These are phyloP conservation scores for Dolichomitus sp. DNA, from an alignment of 2,888 invertebrate species.

Conservation along the genomic window DNA sequence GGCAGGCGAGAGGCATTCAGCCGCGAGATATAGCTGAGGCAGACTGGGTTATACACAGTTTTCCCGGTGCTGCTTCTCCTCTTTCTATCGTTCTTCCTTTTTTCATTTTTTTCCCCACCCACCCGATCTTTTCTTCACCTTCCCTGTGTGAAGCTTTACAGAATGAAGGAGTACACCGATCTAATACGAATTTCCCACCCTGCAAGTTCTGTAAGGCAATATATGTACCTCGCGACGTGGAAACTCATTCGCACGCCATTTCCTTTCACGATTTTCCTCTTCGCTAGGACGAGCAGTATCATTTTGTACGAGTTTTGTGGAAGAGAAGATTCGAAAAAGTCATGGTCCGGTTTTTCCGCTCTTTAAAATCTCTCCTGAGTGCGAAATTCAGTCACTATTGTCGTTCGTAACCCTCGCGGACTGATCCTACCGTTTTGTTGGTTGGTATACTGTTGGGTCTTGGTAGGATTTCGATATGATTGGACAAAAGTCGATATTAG, in stretches of 20 bases:
- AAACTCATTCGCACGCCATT: slow-evolving; percentile 18
- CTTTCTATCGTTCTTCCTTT: slow-evolving; percentile 20
- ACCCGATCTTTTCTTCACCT: slow-evolving; percentile 5
- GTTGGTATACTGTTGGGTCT: no score
- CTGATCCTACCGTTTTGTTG: no score
- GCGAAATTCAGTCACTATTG: neutral
- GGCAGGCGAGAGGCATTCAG: slow-evolving; percentile 54
- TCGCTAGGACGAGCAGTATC: neutral
- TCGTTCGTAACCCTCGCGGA: no score
- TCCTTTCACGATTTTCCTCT: slow-evolving; percentile 19
- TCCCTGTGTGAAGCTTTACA: neutral
- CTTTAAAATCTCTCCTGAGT: neutral
- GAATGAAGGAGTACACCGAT: slow-evolving; percentile 17
- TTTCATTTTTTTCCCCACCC: neutral
- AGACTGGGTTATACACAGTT: slow-evolving; percentile 42
- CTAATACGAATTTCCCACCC: slow-evolving; percentile 42
- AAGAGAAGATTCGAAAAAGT: neutral
- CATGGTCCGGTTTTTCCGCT: neutral
- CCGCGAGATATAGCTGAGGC: slow-evolving; percentile 39
- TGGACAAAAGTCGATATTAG: no score
- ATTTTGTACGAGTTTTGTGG: neutral
- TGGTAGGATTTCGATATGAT: no score
- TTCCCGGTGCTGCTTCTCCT: slow-evolving; percentile 3
- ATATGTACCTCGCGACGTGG: neutral
- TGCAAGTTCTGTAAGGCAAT: slow-evolving; percentile 3